Conservation (phyloP, 2,113 vertebrate species). For the Aegotheles bennettii region DNA sequence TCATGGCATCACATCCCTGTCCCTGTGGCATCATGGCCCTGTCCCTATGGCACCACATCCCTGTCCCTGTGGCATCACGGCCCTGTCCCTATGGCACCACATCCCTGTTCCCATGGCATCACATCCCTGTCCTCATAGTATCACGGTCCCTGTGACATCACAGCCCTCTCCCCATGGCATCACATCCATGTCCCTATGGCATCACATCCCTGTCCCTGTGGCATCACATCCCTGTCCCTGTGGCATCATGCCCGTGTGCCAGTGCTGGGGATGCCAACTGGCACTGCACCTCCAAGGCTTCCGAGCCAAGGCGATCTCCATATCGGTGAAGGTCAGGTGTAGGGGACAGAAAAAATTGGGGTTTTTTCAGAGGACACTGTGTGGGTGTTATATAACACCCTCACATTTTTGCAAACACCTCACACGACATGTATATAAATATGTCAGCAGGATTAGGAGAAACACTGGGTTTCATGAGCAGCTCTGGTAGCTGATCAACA, state of each 20-base stretch:
- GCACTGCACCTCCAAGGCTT: not conserved
- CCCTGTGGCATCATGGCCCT: no score
- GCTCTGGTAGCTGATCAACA: not conserved
- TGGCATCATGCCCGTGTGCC: not conserved
- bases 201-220: not conserved
- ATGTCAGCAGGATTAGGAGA: not conserved
- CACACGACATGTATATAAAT: not conserved
- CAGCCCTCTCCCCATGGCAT: no score
- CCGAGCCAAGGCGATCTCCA: rapidly evolving
- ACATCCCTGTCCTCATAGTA: no score
- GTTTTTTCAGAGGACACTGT: not conserved
- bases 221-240: not conserved
- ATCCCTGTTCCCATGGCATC: no score
- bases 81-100: no score
- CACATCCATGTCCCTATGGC: no score
- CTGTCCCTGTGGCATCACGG: not conserved
- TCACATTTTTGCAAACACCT: not conserved
- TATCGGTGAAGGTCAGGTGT: not conserved
- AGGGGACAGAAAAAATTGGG: not conserved
- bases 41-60: no score
- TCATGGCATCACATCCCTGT: not conserved
- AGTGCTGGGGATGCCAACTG: rapidly evolving
- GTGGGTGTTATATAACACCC: rapidly evolving
- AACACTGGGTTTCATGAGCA: not conserved
- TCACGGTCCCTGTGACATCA: no score